A percentile compares a stretch with the other conserved stretches of the same genome.
Evolutionary conservation across 2,113 vertebrate genomes (phyloP).

Genomic region (Antechinus stuartii): DNA sequence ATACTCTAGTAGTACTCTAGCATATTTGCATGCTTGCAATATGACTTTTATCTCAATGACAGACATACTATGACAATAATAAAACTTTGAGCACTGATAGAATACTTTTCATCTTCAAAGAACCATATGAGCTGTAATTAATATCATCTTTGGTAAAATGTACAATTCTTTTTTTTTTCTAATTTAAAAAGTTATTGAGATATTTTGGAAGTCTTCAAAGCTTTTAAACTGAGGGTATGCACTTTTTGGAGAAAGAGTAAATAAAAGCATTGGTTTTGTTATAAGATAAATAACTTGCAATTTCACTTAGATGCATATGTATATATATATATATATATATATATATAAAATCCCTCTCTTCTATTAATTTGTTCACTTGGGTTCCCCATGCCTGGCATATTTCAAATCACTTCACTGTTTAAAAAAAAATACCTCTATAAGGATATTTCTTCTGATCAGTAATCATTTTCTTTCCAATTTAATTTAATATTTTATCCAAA

Average conservation of each 20-base stretch:
- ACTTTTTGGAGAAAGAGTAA: not conserved
- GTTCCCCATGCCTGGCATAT: not conserved
- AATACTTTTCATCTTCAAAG: not conserved
- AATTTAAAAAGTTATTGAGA: not conserved
- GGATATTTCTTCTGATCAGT: not conserved
- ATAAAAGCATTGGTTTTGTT: not conserved
- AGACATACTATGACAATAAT: not conserved
- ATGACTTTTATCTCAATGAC: conserved; percentile 27
- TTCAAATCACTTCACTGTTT: not conserved
- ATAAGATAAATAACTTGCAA: not conserved
- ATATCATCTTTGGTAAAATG: not conserved
- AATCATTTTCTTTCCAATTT: not conserved
- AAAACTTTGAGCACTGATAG: conserved; percentile 31
- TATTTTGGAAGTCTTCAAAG: not conserved
- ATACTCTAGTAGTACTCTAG: not conserved
- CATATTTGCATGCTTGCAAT: not conserved
- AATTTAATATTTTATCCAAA: not conserved
- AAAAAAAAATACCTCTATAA: not conserved
- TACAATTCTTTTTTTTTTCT: not conserved
- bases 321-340: too few relatives aligned
- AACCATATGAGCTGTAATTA: not conserved
- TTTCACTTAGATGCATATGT: not conserved
- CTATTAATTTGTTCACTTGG: not conserved
- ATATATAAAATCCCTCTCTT: not conserved
- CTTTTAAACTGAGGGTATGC: conserved; percentile 13